Conservation (phyloP, 2,113 vertebrate species). For the Neodontobutis hainanensis region DNA sequence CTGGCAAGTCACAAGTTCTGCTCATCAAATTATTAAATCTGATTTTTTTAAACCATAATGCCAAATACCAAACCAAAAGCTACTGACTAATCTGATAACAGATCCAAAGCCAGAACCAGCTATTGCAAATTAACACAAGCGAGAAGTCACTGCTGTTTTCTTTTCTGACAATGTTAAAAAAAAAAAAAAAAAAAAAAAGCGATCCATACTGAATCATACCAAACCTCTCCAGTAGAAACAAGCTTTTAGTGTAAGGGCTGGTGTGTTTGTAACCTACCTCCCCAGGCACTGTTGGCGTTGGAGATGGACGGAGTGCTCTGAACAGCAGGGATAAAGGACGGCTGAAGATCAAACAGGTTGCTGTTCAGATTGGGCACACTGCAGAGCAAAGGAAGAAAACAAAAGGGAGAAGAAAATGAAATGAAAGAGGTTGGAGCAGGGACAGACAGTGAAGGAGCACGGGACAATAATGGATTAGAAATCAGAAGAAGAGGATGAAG, state of each 20-base stretch:
- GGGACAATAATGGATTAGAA: background rate
- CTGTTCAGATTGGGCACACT: slow-evolving; percentile 89
- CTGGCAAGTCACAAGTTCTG: no score
- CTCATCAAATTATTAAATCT: no score
- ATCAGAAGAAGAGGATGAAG: background rate
- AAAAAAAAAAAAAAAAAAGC: no score
- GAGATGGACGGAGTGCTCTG: slow-evolving; percentile 89
- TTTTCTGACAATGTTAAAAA: no score
- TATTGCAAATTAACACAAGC: no score
- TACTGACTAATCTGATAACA: no score
- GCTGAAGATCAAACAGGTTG: slow-evolving; percentile 93
- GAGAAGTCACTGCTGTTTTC: no score
- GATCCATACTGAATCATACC: no score
- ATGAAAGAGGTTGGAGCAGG: background rate
- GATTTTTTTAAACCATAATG: no score
- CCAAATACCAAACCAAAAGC: no score
- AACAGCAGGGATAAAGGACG: slow-evolving; percentile 88
- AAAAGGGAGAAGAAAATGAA: background rate
- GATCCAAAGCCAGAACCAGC: no score
- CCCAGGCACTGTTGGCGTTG: slow-evolving; percentile 86
- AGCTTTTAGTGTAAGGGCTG: background rate
- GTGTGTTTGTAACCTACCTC: slow-evolving; percentile 78
- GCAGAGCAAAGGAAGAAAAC: slow-evolving; percentile 15
- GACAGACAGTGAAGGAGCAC: background rate
- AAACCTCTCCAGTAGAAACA: no score